Conservation (phyloP, 2,888 invertebrate genomes). For the Chloromyia formosa region DNA sequence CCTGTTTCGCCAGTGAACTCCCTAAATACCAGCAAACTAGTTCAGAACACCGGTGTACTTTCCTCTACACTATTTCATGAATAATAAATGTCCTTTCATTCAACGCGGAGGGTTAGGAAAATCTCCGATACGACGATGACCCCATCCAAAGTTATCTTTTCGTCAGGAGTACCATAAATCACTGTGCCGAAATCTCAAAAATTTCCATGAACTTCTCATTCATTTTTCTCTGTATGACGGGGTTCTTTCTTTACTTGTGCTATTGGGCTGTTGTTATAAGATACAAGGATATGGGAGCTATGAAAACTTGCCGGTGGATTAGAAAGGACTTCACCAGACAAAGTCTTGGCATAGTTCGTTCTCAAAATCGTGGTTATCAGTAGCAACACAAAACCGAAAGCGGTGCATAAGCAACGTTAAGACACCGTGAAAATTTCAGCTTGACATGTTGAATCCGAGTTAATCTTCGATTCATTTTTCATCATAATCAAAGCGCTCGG, state of each 20-base stretch:
- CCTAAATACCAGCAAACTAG: conserved; percentile 33
- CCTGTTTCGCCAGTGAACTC: conserved; percentile 11
- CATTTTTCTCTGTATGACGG: conserved; percentile 9
- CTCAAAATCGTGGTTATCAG: conserved; percentile 13
- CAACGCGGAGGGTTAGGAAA: conserved; percentile 30
- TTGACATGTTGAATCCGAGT: conserved; percentile 49
- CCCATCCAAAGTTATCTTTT: conserved; percentile 46
- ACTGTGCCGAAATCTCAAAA: conserved; percentile 44
- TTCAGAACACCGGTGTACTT: conserved; percentile 7
- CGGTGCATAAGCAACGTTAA: not conserved
- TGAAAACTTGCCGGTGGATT: conserved; percentile 38
- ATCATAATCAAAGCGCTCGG: conserved; percentile 45
- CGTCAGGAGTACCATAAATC: conserved; percentile 48
- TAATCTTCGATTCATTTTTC: conserved; percentile 48
- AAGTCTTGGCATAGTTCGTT: conserved; percentile 15
- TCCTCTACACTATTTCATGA: conserved; percentile 46
- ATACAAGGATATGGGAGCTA: not conserved
- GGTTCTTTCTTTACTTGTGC: too few relatives aligned
- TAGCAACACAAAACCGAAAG: not conserved
- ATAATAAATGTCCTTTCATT: conserved; percentile 46
- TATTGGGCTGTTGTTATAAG: too few relatives aligned
- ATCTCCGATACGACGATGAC: conserved; percentile 27
- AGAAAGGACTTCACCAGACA: conserved; percentile 13
- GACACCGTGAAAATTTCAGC: conserved; percentile 40
- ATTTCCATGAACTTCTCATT: conserved; percentile 45